Evolutionary conservation across 2,888 invertebrate genomes (phyloP).

Genomic region (Steinernema scapterisci): DNA sequence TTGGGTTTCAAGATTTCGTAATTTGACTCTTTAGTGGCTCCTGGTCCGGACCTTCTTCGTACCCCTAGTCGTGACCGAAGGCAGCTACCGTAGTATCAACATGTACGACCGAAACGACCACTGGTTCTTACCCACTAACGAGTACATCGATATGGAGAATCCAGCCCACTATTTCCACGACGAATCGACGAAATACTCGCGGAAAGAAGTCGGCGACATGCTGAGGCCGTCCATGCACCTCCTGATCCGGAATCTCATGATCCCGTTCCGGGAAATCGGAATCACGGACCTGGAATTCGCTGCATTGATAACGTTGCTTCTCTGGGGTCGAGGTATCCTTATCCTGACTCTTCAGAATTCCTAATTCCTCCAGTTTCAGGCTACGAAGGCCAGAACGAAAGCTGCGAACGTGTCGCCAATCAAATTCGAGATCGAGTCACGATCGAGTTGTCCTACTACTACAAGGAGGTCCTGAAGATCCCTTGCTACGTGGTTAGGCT

Average conservation of each 20-base stretch:
- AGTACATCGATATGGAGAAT: slow-evolving; percentile 13
- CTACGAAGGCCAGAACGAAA: slow-evolving; percentile 7
- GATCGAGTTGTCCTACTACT: slow-evolving; percentile 9
- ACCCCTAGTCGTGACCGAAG: not conserved
- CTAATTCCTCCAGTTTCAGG: not conserved
- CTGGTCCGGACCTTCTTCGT: slow-evolving; percentile 11
- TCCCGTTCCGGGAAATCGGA: slow-evolving; percentile 6
- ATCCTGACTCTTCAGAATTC: not conserved
- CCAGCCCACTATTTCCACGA: slow-evolving; percentile 8
- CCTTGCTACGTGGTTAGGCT: not conserved
- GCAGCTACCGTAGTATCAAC: not conserved
- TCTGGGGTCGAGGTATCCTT: not conserved
- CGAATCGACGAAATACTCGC: not conserved
- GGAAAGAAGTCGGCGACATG: slow-evolving; percentile 3
- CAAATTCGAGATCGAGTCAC: not conserved
- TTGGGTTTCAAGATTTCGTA: not conserved
- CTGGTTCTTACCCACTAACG: slow-evolving; percentile 8
- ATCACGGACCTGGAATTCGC: not conserved
- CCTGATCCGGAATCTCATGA: not conserved
- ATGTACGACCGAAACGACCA: not conserved
- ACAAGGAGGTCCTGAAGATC: slow-evolving; percentile 10
- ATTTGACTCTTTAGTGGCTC: not conserved
- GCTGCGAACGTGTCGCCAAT: not conserved
- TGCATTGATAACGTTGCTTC: not conserved
- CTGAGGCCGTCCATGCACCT: slow-evolving; percentile 7